These are phyloP conservation scores for Blera fallax DNA, from an alignment of 2,888 invertebrate genomes.

Conservation along the genomic window DNA sequence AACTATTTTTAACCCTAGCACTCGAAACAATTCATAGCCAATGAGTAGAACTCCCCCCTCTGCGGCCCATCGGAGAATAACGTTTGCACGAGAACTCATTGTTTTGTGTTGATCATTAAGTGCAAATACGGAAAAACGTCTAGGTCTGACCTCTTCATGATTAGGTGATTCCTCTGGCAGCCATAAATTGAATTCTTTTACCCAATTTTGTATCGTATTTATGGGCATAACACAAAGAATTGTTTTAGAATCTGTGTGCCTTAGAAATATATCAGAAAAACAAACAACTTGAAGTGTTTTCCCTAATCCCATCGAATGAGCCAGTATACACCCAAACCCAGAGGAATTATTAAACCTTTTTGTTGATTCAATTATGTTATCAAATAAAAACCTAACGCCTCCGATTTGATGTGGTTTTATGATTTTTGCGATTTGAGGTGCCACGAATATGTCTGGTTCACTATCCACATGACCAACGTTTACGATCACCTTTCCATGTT, in stretches of 20 bases:
- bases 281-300: conserved; percentile 98
- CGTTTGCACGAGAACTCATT: conserved; percentile 92
- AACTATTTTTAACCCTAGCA: conserved; percentile 90
- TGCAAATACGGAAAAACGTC: conserved; percentile 94
- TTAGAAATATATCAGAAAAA: conserved; percentile 97
- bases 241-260: conserved; percentile 93
- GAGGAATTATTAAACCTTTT: conserved; percentile 92
- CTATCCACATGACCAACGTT: conserved; percentile 96
- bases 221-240: conserved; percentile 99
- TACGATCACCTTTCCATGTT: conserved; percentile 94
- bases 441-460: conserved; percentile 95
- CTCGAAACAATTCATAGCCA: conserved; percentile 97
- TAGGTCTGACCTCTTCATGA: conserved; percentile 87
- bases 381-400: conserved; percentile 97
- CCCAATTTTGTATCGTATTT: conserved; percentile 99
- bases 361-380: conserved; percentile 97
- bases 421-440: conserved; percentile 93
- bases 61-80: conserved; percentile 92
- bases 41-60: conserved; percentile 96
- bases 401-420: conserved; percentile 99
- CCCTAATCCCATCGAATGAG: conserved; percentile 99
- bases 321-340: conserved; percentile 98
- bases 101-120: conserved; percentile 97
- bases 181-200: conserved; percentile 99
- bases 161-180: conserved; percentile 87